Conservation (phyloP, 2,797 vertebrate species). For the Arnoldichthys spilopterus region DNA sequence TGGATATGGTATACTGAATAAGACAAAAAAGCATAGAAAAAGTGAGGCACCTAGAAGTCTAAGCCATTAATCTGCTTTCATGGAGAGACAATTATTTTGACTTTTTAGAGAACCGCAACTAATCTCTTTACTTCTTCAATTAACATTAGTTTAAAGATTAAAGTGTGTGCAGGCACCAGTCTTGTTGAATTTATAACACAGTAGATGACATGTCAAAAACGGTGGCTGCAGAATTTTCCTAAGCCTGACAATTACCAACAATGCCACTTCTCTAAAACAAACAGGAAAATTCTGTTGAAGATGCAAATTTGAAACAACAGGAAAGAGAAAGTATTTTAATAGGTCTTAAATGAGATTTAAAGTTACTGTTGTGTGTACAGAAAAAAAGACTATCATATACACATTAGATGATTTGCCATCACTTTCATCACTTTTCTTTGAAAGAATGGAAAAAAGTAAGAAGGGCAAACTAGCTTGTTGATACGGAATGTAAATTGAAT, state of each 20-base stretch:
- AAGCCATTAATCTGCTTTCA: slow-evolving; percentile 10
- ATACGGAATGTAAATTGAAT: no score
- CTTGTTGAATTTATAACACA: background rate
- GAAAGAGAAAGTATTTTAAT: no score
- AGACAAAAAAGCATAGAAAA: background rate
- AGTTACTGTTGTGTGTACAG: no score
- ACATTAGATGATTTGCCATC: no score
- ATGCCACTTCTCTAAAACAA: background rate
- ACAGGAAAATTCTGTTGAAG: background rate
- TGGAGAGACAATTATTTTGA: slow-evolving; percentile 3
- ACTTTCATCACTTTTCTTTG: background rate
- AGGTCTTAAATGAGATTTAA: no score
- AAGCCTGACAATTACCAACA: background rate
- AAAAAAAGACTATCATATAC: background rate
- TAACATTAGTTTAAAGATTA: background rate
- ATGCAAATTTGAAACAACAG: background rate
- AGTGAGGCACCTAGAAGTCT: background rate
- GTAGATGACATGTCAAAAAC: background rate
- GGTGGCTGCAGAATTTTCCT: background rate
- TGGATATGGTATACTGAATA: background rate
- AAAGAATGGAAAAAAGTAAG: background rate
- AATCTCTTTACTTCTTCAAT: background rate
- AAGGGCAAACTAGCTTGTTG: no score
- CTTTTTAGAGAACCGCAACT: background rate
- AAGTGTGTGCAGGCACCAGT: background rate